These are phyloP conservation scores for Macrophya annulata DNA, from an alignment of 2,888 invertebrate genomes.

Conservation along the genomic window DNA sequence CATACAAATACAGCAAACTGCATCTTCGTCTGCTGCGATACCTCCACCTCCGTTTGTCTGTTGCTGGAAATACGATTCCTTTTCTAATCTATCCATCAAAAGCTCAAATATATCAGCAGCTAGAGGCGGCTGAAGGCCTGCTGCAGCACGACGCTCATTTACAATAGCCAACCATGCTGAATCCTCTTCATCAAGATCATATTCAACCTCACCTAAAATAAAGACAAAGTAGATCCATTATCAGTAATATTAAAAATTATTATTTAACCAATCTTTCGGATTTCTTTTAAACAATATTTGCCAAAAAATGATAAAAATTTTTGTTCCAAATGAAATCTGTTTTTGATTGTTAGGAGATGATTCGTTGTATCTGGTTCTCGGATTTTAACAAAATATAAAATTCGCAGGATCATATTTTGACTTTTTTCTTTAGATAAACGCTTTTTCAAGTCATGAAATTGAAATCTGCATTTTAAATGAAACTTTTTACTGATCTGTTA, in stretches of 20 bases:
- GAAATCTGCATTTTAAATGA: neutral
- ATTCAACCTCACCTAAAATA: constrained; percentile 85
- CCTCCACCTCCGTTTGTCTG: constrained; percentile 84
- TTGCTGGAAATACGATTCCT: constrained; percentile 97
- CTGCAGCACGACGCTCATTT: constrained; percentile 90
- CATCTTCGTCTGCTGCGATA: constrained; percentile 97
- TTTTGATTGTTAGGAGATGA: neutral
- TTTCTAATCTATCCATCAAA: constrained; percentile 98
- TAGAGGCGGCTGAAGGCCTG: constrained; percentile 86
- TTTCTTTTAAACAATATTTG: neutral
- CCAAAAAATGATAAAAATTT: neutral
- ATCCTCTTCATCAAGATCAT: constrained; percentile 99
- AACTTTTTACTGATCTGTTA: neutral
- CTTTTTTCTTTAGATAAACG: neutral
- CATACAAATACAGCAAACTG: constrained; percentile 99
- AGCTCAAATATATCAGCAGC: constrained; percentile 95
- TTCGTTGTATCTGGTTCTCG: neutral
- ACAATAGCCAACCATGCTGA: constrained; percentile 95
- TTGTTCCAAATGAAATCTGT: neutral
- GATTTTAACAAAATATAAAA: neutral
- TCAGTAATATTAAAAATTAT: neutral
- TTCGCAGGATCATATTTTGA: neutral
- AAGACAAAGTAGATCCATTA: neutral
- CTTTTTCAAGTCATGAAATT: neutral
- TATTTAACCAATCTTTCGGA: neutral